These are phyloP conservation scores for Bugulina stolonifera DNA, from an alignment of 2,888 invertebrate genomes.

Conservation along the genomic window DNA sequence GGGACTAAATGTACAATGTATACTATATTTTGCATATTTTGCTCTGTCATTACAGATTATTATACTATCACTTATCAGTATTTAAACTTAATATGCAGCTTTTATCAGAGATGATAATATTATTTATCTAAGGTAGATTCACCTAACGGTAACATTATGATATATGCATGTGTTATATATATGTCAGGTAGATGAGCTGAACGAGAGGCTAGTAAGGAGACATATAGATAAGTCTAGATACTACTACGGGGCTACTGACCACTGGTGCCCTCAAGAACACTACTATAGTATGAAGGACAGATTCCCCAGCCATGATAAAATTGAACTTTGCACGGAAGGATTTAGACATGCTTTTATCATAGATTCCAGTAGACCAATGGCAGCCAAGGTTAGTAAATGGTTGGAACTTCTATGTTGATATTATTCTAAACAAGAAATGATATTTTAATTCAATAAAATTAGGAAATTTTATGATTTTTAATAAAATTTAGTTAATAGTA, in stretches of 20 bases:
- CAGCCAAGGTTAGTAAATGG: conserved; percentile 40
- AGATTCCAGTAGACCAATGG: conserved; percentile 48
- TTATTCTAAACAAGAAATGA: no score
- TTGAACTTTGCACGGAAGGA: conserved; percentile 60
- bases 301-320: conserved; percentile 60
- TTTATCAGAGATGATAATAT: no score
- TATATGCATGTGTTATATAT: background rate
- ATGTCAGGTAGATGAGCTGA: conserved; percentile 5
- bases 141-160: no score
- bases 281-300: conserved; percentile 62
- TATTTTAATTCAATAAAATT: no score
- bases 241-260: conserved; percentile 73
- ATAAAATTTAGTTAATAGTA: no score
- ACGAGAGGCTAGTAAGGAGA: conserved; percentile 53
- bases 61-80: no score
- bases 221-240: conserved; percentile 66
- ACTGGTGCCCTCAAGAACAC: conserved; percentile 74
- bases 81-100: no score
- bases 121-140: no score
- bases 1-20: no score
- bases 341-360: conserved; percentile 78
- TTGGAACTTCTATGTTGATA: conserved; percentile 29
- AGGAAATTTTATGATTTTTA: no score
- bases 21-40: no score
- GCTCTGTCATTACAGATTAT: no score